Evolutionary conservation across 2,797 vertebrate species (phyloP).

Genomic region (Micromesistius poutassou): DNA sequence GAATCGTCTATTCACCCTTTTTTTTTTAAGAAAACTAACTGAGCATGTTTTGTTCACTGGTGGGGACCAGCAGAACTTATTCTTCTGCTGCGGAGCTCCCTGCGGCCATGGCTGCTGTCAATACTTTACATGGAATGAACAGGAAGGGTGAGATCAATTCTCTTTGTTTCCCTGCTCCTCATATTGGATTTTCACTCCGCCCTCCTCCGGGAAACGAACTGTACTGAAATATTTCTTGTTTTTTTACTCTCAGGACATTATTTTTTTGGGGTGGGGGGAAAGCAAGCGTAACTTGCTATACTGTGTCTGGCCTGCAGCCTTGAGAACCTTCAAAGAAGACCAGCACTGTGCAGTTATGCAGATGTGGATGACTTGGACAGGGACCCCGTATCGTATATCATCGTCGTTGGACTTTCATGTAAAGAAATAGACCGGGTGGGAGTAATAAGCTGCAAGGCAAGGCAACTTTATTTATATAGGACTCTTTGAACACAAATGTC

Average conservation of each 20-base stretch:
- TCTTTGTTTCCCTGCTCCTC: conserved; percentile 37
- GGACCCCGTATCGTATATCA: neutral
- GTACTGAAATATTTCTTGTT: conserved; percentile 11
- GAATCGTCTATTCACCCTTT: neutral
- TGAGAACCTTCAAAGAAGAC: neutral
- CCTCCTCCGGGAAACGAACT: conserved; percentile 30
- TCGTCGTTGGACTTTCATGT: neutral
- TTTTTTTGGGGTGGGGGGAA: neutral
- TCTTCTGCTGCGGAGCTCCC: conserved; percentile 32
- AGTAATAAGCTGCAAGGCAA: neutral
- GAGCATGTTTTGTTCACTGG: neutral
- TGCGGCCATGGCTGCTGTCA: conserved; percentile 22
- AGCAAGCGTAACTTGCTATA: neutral
- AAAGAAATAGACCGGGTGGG: neutral
- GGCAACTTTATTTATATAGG: neutral
- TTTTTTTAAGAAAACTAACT: neutral
- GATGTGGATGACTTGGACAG: neutral
- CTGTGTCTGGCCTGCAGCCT: neutral
- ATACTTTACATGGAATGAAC: conserved; percentile 44
- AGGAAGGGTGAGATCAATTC: conserved; percentile 42
- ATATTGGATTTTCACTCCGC: conserved; percentile 40
- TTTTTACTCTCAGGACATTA: conserved; percentile 25
- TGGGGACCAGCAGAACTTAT: conserved; percentile 28
- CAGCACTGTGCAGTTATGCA: neutral
- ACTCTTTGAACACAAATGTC: too few species aligned